Conservation (phyloP, 2,113 vertebrate species). For the Phoxinus phoxinus region DNA sequence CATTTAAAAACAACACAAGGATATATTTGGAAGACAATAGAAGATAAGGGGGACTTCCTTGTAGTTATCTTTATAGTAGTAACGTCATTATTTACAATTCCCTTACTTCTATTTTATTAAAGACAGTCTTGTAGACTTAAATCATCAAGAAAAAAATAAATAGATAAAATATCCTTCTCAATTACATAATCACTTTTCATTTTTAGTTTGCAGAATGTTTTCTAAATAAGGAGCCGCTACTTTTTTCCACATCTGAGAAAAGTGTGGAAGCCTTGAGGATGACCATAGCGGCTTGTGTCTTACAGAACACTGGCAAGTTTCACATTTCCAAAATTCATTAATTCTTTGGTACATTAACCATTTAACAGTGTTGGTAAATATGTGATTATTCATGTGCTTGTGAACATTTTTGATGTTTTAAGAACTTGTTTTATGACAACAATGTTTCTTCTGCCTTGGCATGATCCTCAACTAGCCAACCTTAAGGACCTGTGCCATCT, state of each 20-base stretch:
- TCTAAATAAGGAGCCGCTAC: neutral
- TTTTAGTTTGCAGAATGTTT: conserved; percentile 23
- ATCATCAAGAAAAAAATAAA: neutral
- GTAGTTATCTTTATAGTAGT: neutral
- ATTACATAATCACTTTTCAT: neutral
- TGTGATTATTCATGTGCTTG: neutral
- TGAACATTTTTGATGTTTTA: neutral
- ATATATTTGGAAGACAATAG: neutral
- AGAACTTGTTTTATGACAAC: neutral
- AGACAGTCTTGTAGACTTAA: neutral
- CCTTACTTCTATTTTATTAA: neutral
- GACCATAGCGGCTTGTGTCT: neutral
- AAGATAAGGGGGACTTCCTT: neutral
- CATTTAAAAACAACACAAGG: neutral
- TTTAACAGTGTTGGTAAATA: neutral
- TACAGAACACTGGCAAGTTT: neutral
- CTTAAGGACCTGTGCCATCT: neutral
- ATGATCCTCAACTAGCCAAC: neutral
- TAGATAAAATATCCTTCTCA: neutral
- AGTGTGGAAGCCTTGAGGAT: neutral
- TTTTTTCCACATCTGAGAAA: neutral
- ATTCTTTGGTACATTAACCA: neutral
- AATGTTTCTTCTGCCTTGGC: neutral
- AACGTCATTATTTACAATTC: neutral
- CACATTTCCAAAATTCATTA: neutral